Conservation (phyloP, 2,797 vertebrate genomes). For the Pyrocephalus nanus region DNA sequence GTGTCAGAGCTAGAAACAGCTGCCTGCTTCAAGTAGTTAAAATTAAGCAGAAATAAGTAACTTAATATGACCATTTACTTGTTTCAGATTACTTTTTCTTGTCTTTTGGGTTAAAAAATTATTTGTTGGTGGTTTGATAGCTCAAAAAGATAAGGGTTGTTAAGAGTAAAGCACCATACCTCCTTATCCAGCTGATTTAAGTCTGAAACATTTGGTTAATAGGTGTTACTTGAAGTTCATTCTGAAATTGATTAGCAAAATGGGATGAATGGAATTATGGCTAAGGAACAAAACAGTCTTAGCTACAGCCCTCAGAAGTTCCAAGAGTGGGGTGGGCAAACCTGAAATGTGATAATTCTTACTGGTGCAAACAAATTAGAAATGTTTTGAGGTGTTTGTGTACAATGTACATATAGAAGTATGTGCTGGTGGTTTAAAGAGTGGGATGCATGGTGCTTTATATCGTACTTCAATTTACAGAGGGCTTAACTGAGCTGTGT, state of each 20-base stretch:
- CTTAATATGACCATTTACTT: neutral
- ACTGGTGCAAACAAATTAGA: neutral
- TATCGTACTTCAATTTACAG: neutral
- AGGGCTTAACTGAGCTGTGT: neutral
- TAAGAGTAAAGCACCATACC: neutral
- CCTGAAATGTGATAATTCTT: neutral
- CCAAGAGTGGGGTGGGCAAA: neutral
- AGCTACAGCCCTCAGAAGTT: neutral
- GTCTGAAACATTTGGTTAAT: neutral
- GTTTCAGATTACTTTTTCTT: neutral
- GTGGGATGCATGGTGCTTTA: neutral
- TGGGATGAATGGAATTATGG: neutral
- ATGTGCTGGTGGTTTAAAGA: neutral
- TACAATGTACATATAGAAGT: neutral
- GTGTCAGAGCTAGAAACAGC: neutral
- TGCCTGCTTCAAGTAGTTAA: neutral
- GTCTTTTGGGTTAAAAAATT: neutral
- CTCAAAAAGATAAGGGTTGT: neutral
- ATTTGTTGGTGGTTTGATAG: neutral
- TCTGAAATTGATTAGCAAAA: neutral
- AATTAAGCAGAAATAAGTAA: constrained; percentile 18
- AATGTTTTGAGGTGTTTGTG: neutral
- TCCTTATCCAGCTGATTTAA: neutral
- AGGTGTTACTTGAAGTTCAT: neutral
- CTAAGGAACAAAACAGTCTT: neutral